These are phyloP conservation scores for Acropternis orthonyx DNA, from an alignment of 2,797 vertebrate species.

Conservation along the genomic window DNA sequence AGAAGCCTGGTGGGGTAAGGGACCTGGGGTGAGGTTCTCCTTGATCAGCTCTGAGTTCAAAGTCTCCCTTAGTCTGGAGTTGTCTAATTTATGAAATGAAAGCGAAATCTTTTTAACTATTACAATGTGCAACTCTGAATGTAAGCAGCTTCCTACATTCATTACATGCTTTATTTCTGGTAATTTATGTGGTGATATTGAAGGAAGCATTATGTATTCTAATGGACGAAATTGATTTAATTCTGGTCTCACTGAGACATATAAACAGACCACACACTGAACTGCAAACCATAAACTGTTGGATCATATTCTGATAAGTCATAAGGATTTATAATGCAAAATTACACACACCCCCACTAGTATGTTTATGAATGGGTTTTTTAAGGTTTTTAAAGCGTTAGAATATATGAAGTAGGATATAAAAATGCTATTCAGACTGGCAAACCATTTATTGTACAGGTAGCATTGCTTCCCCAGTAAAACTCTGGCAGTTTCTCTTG, in stretches of 20 bases:
- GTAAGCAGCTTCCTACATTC: not conserved
- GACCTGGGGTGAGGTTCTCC: not conserved
- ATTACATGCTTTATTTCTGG: not conserved
- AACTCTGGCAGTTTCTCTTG: not conserved
- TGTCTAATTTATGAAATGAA: not conserved
- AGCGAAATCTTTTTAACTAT: not conserved
- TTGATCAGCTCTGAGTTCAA: not conserved
- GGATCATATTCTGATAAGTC: not conserved
- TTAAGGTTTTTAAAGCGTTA: not conserved
- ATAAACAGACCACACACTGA: not conserved
- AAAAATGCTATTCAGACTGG: not conserved
- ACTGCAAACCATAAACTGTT: not conserved
- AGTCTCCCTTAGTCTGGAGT: not conserved
- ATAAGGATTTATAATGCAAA: not conserved
- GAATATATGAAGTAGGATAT: not conserved
- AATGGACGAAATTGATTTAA: not conserved
- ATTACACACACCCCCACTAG: accelerated
- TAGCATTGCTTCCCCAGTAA: not conserved
- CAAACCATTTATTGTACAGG: not conserved
- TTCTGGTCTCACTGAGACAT: not conserved
- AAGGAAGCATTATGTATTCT: not conserved
- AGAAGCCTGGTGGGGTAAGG: not conserved
- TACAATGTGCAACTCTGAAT: accelerated
- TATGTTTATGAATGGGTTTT: not conserved
- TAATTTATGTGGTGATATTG: not conserved